Conservation (phyloP, 2,797 vertebrate species). For the Cynopterus sphinx region DNA sequence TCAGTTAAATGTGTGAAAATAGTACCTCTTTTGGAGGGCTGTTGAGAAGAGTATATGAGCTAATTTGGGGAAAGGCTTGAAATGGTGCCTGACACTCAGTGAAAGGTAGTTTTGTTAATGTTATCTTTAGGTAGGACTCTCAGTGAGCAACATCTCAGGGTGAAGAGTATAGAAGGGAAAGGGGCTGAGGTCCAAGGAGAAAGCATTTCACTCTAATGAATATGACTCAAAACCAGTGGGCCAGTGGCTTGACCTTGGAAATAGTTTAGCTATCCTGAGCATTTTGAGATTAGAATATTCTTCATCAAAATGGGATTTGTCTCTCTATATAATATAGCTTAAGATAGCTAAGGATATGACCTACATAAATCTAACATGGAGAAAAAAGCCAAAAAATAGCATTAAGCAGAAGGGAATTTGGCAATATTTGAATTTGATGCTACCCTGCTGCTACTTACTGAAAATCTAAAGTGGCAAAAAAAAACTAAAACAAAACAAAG, state of each 20-base stretch:
- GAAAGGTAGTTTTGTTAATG: background rate
- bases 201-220: background rate
- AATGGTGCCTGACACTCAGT: background rate
- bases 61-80: background rate
- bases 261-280: background rate
- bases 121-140: background rate
- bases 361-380: background rate
- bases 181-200: background rate
- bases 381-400: background rate
- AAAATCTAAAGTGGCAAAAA: constrained; percentile 18
- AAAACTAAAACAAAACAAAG: background rate
- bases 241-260: background rate
- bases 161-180: background rate
- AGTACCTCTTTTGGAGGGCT: background rate
- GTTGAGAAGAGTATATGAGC: background rate
- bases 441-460: background rate
- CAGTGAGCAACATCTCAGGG: background rate
- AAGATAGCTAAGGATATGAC: background rate
- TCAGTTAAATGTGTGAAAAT: background rate
- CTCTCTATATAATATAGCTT: background rate
- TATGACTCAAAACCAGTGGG: background rate
- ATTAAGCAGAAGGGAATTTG: background rate
- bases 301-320: background rate
- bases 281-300: background rate
- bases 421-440: background rate